Evolutionary conservation across 2,888 invertebrate genomes (phyloP).

Genomic region (Branchellion lobata): DNA sequence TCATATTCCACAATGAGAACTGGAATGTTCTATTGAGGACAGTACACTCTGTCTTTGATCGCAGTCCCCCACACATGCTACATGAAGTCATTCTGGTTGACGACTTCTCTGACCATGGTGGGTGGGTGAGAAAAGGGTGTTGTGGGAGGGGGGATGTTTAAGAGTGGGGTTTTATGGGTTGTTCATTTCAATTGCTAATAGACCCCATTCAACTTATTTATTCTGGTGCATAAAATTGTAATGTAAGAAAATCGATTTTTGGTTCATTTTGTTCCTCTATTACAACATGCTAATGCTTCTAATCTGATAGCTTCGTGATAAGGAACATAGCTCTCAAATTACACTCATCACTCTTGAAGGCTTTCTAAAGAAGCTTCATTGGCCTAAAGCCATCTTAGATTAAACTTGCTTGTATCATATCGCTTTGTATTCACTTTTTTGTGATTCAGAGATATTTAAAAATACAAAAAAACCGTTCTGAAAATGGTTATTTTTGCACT

Average conservation of each 20-base stretch:
- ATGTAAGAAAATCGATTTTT: conserved; percentile 5
- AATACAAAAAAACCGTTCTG: no score
- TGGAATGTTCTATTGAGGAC: conserved; percentile 94
- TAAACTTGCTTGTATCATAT: no score
- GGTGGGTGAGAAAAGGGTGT: conserved; percentile 39
- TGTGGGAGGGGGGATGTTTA: background rate
- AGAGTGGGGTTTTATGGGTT: background rate
- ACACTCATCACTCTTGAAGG: no score
- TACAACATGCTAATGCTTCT: no score
- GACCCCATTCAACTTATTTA: background rate
- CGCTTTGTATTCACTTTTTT: no score
- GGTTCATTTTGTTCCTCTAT: no score
- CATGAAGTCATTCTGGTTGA: conserved; percentile 93
- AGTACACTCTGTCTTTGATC: conserved; percentile 90
- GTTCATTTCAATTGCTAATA: background rate
- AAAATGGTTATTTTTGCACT: background rate
- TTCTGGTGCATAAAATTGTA: background rate
- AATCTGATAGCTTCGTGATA: no score
- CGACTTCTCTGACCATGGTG: conserved; percentile 71
- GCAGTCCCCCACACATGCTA: conserved; percentile 84
- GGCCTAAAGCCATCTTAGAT: no score
- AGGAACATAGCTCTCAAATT: no score
- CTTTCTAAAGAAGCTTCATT: no score
- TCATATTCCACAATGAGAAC: conserved; percentile 85
- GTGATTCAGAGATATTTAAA: no score